Evolutionary conservation across 2,113 vertebrate species (phyloP).

Genomic region (Rhinopomastus cyanomelas): DNA sequence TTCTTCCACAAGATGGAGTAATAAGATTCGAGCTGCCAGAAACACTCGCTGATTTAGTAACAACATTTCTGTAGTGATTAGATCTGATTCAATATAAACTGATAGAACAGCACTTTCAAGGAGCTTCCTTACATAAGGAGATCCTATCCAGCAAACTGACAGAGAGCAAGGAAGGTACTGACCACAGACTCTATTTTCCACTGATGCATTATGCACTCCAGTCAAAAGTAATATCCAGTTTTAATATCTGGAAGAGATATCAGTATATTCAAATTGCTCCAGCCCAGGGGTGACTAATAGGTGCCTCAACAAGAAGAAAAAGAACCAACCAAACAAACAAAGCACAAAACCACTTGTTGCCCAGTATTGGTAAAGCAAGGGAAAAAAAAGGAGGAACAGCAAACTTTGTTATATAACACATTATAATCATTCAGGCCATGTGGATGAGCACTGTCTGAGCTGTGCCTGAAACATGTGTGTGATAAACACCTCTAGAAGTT

Average conservation of each 20-base stretch:
- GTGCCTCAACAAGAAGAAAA: background rate
- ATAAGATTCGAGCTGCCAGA: constrained; percentile 9
- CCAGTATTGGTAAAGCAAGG: background rate
- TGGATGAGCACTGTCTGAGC: background rate
- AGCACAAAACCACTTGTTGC: background rate
- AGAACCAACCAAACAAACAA: no score
- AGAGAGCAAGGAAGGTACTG: background rate
- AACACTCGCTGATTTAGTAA: background rate
- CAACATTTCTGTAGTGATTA: background rate
- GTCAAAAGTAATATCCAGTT: background rate
- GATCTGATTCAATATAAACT: background rate
- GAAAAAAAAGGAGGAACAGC: background rate
- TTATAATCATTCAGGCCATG: accelerated
- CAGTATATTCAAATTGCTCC: background rate
- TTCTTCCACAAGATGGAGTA: constrained; percentile 78
- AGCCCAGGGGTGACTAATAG: background rate
- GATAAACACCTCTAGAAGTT: background rate
- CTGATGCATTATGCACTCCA: background rate
- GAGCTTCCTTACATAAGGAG: background rate
- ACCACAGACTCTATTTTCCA: background rate
- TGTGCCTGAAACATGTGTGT: background rate
- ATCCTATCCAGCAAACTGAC: background rate
- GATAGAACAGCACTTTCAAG: background rate
- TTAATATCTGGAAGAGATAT: background rate
- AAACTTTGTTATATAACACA: background rate